Percentiles rank a stretch among this genome's conserved stretches.
These are phyloP conservation scores for Solenopsis invicta DNA, from an alignment of 1,140 invertebrate species.

Conservation along the genomic window DNA sequence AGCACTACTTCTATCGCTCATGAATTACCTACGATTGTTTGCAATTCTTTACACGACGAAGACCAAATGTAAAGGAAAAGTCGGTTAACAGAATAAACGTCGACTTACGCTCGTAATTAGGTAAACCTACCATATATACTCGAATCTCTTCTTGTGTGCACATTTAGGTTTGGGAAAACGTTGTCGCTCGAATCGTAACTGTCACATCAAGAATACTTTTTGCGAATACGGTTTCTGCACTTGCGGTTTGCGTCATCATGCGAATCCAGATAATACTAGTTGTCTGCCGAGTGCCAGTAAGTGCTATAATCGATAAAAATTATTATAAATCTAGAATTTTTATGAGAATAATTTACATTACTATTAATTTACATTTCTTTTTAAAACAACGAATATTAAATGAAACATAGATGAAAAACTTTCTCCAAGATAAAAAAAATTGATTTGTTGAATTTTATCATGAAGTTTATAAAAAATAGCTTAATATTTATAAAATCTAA, in stretches of 20 bases:
- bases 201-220: conserved; percentile 79
- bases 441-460: neutral
- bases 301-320: conserved; percentile 24
- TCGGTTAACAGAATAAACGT: neutral
- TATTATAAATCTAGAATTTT: neutral
- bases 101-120: conserved; percentile 27
- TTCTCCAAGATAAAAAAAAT: neutral
- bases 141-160: neutral
- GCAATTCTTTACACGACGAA: neutral
- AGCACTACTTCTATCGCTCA: neutral
- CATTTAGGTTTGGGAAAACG: conserved; percentile 76
- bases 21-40: neutral
- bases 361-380: neutral
- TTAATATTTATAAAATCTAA: neutral
- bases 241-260: conserved; percentile 79
- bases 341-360: neutral
- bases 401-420: neutral
- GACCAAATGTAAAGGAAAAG: neutral
- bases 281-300: conserved; percentile 80
- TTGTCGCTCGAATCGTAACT: conserved; percentile 80
- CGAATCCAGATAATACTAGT: conserved; percentile 75
- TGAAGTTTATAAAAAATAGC: neutral
- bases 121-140: no score
- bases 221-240: conserved; percentile 78
- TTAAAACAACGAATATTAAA: neutral